Evolutionary conservation across 2,888 invertebrate genomes (phyloP).

Genomic region (Rhorus exstirpatorius): DNA sequence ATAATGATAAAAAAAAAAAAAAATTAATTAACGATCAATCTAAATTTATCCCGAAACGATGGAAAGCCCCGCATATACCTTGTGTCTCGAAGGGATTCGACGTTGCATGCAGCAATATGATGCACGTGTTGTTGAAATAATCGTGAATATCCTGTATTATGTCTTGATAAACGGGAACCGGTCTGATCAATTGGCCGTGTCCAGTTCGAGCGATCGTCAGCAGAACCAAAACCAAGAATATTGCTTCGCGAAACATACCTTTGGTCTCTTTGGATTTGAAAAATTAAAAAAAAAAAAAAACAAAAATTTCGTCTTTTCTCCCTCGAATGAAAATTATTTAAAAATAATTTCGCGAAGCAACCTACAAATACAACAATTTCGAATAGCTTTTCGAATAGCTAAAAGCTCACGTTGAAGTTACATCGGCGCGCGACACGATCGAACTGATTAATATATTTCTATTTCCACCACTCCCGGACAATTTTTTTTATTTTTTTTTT

Average conservation of each 20-base stretch:
- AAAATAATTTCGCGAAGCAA: not conserved
- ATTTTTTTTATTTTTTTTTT: slow-evolving; percentile 3
- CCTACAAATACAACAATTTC: too few relatives aligned
- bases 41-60: not conserved
- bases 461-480: not conserved
- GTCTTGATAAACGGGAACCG: slow-evolving; percentile 76
- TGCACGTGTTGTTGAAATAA: slow-evolving; percentile 83
- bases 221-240: slow-evolving; percentile 40
- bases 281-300: too few relatives aligned
- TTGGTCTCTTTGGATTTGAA: not conserved
- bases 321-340: too few relatives aligned
- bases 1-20: too few relatives aligned
- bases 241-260: slow-evolving; percentile 18
- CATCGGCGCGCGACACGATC: not conserved
- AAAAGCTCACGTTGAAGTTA: not conserved
- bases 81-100: slow-evolving; percentile 74
- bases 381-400: too few relatives aligned
- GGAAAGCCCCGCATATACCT: slow-evolving; percentile 74
- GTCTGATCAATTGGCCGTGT: slow-evolving; percentile 74
- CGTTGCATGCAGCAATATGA: slow-evolving; percentile 80
- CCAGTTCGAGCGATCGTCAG: slow-evolving; percentile 14
- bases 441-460: slow-evolving; percentile 35
- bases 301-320: not conserved
- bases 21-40: not conserved
- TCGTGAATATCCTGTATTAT: slow-evolving; percentile 80